Evolutionary conservation across 1,140 invertebrate species (phyloP).

Genomic region (Carcinoscorpius rotundicauda): DNA sequence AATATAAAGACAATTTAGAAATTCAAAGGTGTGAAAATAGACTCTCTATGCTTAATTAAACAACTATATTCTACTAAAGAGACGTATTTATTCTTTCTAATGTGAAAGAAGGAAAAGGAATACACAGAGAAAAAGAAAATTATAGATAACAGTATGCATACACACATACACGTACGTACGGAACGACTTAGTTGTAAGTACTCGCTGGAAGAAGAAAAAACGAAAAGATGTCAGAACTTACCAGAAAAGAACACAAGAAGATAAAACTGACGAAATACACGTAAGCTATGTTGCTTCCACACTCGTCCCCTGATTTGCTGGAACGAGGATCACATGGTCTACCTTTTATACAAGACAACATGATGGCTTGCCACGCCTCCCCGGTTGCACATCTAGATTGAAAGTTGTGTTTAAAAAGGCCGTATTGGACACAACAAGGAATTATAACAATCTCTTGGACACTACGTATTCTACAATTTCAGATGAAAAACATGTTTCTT

Average conservation of each 20-base stretch:
- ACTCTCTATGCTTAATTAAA: too few relatives aligned
- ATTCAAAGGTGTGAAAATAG: too few relatives aligned
- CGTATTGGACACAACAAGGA: too few relatives aligned
- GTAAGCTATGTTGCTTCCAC: slow-evolving; percentile 92
- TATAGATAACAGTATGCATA: background rate
- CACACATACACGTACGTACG: too few relatives aligned
- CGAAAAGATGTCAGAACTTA: slow-evolving; percentile 37
- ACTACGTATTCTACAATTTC: too few relatives aligned
- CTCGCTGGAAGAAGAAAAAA: slow-evolving; percentile 1
- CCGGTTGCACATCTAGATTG: slow-evolving; percentile 91
- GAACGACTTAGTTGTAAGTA: too few relatives aligned
- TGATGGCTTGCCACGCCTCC: slow-evolving; percentile 98
- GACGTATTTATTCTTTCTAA: too few relatives aligned
- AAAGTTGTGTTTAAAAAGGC: background rate
- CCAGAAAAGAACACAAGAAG: slow-evolving; percentile 98
- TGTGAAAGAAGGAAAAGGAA: too few relatives aligned
- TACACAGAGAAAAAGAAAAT: background rate
- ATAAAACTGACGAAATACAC: slow-evolving; percentile 99
- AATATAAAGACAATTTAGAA: too few relatives aligned
- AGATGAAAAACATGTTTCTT: too few relatives aligned
- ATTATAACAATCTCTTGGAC: too few relatives aligned
- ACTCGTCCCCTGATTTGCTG: slow-evolving; percentile 39
- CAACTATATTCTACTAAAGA: too few relatives aligned
- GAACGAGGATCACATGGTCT: slow-evolving; percentile 60
- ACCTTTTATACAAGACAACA: slow-evolving; percentile 85